Evolutionary conservation across 2,113 vertebrate genomes (phyloP), one percentile per base, ranked within the genome.

Genomic region (Emydura subglobosa): DNA sequence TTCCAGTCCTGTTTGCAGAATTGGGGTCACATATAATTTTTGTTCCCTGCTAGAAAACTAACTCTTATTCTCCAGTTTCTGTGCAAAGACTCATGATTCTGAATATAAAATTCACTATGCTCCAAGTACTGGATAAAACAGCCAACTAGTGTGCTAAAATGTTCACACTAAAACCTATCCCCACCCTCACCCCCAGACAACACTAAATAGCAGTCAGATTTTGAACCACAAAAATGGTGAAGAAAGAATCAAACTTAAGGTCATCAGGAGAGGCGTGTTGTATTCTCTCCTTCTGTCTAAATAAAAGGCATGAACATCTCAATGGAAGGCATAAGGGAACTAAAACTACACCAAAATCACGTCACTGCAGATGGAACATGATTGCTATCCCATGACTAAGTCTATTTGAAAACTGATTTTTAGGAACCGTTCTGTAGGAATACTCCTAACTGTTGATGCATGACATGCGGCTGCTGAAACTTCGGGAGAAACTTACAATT

Each of bases 401-500:
- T 8, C n/a, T n/a, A 42, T 31, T 78, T 34, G 12, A 47, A 86
- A 31, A 25, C 10, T 24, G 92, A 39, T 8, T 61, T 92, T 94
- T 79, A 91, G 44, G 57, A 72, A 10, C 68, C 68, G 11, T 42
- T 42, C 39, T 74, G 21, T 57, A 86, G 57, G 2, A 1, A 7
- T n/a, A 34, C 89, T 95, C 95, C 89, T 80, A 42, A 81, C 44
- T 85, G 93, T 57, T 89, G 83, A 54, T 51, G 81, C 87, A 85
- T 53, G 93, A 85, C 16, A 68, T 21, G n/a, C 68, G 6, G 25
- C 78, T 50, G 16, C 39, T 84, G 85, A 95, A 94, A 79, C 89
- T 85, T 0, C 50, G 72, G 27, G 72, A 95, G 53, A 92, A 87
- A 83, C 88, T 59, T 44, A 24, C n/a, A 42, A 74, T 24, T 85